Evolutionary conservation across 2,113 vertebrate species (phyloP), one percentile per base, ranked within the genome.

Genomic region (Carettochelys insculpta): DNA sequence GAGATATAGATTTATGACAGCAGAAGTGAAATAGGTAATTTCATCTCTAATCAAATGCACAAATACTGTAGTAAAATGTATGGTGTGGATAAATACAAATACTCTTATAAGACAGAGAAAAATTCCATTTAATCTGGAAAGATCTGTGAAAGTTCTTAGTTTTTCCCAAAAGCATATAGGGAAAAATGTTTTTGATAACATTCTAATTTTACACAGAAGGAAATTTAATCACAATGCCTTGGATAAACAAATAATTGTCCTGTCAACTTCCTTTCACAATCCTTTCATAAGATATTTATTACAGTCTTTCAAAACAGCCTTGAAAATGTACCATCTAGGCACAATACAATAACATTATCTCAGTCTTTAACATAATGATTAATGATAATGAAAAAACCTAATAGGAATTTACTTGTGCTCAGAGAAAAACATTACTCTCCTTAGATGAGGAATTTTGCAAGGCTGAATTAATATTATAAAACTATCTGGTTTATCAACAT

Each of bases 221-320:
- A 95, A 68, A 68, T 68, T 68, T 68, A 68, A 68, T 68, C n/a
- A 92, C 92, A 87, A 92, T 86, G 88, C 9, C 52, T 82, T 94
- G 91, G 48, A 85, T 45, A 86, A 61, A 54, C 8, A 1, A 95
- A 92, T 92, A 90, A 89, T 93, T 96, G 92, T 94, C 89, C 93
- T 95, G 90, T 94, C 90, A 92, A 52, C 95, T 96, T 94, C 93
- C 77, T 94, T 95, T 94, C 94, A 87, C 92, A 88, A 82, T 90
- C 90, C 87, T 79, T 97, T 95, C 56, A 80, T 95, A 95, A 94
- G 94, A 92, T 95, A 95, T 94, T 96, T 87, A 92, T 68, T 86
- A 86, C 29, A 92, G 83, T 76, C 81, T 94, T 94, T 95, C 92
- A 93, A 52, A 90, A 73, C 41, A 92, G 92, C 50, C 50, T 47